Percentiles rank a stretch among this genome's conserved stretches.
These are phyloP conservation scores for Peromyscus polionotus DNA, from an alignment of 2,113 vertebrate species.

Conservation along the genomic window DNA sequence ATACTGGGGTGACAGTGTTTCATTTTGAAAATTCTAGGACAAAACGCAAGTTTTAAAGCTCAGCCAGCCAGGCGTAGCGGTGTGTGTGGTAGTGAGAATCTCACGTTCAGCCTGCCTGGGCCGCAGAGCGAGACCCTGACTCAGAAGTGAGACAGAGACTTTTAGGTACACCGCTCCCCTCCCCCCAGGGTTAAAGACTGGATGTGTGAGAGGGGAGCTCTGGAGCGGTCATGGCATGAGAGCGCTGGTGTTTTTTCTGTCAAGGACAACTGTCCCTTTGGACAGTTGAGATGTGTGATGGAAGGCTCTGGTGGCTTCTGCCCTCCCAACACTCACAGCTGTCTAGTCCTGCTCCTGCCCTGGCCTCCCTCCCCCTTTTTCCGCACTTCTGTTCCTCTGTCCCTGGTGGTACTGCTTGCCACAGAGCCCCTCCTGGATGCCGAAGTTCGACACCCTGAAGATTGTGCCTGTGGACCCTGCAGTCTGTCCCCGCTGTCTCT, in stretches of 20 bases:
- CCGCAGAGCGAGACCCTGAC: not conserved
- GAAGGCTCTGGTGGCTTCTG: not conserved
- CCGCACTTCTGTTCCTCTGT: not conserved
- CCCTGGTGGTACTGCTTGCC: not conserved
- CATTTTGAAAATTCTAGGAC: not conserved
- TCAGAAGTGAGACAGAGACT: not conserved
- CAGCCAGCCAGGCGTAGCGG: not conserved
- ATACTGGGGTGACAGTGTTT: not conserved
- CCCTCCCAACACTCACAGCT: accelerated
- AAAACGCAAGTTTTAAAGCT: not conserved
- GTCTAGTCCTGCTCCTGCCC: not conserved
- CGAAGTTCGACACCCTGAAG: not conserved
- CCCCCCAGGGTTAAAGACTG: not conserved
- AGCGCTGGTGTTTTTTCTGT: not conserved
- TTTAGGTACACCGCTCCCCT: not conserved
- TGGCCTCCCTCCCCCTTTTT: not conserved
- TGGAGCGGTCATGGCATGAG: not conserved
- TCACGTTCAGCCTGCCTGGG: not conserved
- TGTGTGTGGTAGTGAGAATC: not conserved
- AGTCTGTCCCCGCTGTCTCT: not conserved
- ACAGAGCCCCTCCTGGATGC: not conserved
- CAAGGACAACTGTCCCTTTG: not conserved
- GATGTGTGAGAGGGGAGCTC: not conserved
- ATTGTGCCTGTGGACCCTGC: not conserved
- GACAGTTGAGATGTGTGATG: accelerated